Conservation (phyloP, 1,140 invertebrate species). For the Ganaspis sp. region DNA sequence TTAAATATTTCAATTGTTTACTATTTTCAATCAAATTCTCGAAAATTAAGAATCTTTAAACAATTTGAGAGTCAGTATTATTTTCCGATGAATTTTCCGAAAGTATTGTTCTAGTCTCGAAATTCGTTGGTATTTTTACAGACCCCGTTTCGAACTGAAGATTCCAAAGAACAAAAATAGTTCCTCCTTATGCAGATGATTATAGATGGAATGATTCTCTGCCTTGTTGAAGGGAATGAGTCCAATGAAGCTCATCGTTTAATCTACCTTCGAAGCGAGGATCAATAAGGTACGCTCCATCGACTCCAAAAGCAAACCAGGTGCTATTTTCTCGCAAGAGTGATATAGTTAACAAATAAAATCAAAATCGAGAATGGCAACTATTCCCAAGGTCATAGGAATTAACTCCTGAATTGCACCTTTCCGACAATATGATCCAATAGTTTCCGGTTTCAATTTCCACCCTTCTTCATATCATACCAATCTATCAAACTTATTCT, state of each 20-base stretch:
- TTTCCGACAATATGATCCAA: not conserved
- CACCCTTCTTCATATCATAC: not conserved
- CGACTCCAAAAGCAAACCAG: slow-evolving; percentile 11
- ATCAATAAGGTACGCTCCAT: slow-evolving; percentile 12
- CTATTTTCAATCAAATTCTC: too few relatives aligned
- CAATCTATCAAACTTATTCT: not conserved
- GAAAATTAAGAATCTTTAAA: too few relatives aligned
- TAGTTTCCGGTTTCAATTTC: not conserved
- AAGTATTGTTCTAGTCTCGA: too few relatives aligned
- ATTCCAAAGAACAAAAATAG: not conserved
- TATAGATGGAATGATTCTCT: not conserved
- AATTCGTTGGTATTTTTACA: too few relatives aligned
- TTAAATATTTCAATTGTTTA: too few relatives aligned
- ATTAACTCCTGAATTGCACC: not conserved
- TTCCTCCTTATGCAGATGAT: not conserved
- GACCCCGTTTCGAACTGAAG: not conserved
- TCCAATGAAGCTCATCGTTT: slow-evolving; percentile 22
- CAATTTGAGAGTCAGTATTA: too few relatives aligned
- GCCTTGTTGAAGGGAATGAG: not conserved
- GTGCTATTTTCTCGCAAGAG: slow-evolving; percentile 6
- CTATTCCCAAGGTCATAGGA: slow-evolving; percentile 1
- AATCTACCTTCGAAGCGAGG: not conserved
- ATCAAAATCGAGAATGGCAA: slow-evolving; percentile 7
- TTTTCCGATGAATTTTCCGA: too few relatives aligned
- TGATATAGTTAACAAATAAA: slow-evolving; percentile 3